Evolutionary conservation across 2,888 invertebrate species (phyloP).

Genomic region (Thyatira batis): DNA sequence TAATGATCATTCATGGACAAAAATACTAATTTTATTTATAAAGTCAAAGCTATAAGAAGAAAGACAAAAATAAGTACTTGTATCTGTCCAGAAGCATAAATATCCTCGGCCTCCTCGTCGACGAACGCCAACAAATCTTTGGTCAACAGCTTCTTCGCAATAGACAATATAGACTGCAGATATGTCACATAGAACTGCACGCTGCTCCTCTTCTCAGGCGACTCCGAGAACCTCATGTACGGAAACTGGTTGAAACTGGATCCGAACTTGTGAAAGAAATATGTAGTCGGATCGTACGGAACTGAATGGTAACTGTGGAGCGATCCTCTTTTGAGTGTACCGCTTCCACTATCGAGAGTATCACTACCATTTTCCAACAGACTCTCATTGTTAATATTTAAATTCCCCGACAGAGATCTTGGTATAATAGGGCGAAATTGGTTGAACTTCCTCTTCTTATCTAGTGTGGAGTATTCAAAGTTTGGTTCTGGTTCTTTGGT

Average conservation of each 20-base stretch:
- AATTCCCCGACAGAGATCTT: slow-evolving; percentile 92
- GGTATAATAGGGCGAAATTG: slow-evolving; percentile 95
- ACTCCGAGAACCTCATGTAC: slow-evolving; percentile 89
- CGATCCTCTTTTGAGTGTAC: slow-evolving; percentile 69
- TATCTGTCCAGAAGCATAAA: slow-evolving; percentile 87
- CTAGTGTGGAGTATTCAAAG: slow-evolving; percentile 76
- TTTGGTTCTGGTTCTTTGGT: slow-evolving; percentile 71
- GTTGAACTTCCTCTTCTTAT: slow-evolving; percentile 86
- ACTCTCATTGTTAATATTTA: slow-evolving; percentile 85
- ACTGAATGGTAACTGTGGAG: slow-evolving; percentile 84
- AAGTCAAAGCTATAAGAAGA: background rate
- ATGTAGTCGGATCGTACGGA: slow-evolving; percentile 90
- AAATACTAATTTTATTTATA: background rate
- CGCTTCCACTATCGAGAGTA: slow-evolving; percentile 53
- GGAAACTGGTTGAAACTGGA: slow-evolving; percentile 96
- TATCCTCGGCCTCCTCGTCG: slow-evolving; percentile 92
- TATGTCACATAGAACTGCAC: slow-evolving; percentile 89
- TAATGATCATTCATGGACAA: background rate
- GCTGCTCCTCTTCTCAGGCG: slow-evolving; percentile 84
- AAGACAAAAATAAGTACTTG: slow-evolving; percentile 53
- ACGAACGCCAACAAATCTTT: slow-evolving; percentile 91
- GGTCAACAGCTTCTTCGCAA: slow-evolving; percentile 92
- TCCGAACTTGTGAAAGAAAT: slow-evolving; percentile 95
- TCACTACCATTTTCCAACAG: slow-evolving; percentile 67
- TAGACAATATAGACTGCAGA: slow-evolving; percentile 88